Conservation (phyloP, 2,113 vertebrate species). For the Nerophis lumbriciformis region DNA sequence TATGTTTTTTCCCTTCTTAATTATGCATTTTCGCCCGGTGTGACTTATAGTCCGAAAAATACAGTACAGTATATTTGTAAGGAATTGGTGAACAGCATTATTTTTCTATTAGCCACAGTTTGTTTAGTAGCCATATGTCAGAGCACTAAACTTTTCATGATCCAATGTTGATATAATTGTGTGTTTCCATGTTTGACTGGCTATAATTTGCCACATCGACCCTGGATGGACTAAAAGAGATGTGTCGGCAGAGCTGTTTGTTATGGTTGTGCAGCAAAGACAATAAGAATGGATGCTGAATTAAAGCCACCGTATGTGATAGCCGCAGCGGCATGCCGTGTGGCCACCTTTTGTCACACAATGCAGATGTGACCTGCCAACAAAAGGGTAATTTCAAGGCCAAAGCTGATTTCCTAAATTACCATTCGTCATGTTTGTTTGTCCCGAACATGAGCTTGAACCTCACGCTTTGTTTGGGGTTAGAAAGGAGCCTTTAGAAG, state of each 20-base stretch:
- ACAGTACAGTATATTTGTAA: no score
- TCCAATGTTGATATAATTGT: no score
- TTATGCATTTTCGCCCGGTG: no score
- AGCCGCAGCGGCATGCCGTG: conserved; percentile 27
- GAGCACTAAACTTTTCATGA: no score
- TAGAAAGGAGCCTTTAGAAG: conserved; percentile 18
- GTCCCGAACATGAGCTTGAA: conserved; percentile 15
- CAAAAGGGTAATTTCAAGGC: conserved; percentile 48
- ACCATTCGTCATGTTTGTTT: conserved; percentile 25
- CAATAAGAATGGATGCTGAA: conserved; percentile 36
- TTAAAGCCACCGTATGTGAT: conserved; percentile 41
- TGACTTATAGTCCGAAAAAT: no score
- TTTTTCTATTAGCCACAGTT: no score
- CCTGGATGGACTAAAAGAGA: conserved; percentile 44
- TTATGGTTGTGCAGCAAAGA: conserved; percentile 42
- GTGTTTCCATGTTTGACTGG: conserved; percentile 12
- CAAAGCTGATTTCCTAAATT: conserved; percentile 41
- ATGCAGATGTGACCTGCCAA: conserved; percentile 50
- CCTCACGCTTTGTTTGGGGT: conserved; percentile 26
- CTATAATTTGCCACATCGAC: conserved; percentile 16
- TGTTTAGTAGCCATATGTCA: no score
- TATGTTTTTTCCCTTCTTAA: no score
- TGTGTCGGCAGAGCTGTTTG: conserved; percentile 44
- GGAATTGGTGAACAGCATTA: no score
- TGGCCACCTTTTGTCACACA: conserved; percentile 43